phyloP scores from a whole-genome alignment of 2,888 invertebrate genomes.

The Drosophila rellima region DNA sequence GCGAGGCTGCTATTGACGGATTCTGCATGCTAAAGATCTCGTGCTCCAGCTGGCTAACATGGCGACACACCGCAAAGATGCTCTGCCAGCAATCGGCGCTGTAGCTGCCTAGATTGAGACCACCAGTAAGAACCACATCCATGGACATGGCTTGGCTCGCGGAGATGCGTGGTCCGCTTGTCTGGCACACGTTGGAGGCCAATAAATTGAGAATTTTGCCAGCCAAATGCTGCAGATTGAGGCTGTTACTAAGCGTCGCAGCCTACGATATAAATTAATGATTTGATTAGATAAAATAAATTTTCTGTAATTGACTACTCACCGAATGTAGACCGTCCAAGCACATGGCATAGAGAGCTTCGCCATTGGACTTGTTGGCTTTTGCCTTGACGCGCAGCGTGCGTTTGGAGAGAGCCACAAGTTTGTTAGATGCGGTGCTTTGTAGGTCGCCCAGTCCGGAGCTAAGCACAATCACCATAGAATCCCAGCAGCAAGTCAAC shows the following conservation, averaged over 20 bases:
- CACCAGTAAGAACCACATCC: conserved; percentile 94
- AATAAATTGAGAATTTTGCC: conserved; percentile 95
- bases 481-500: conserved; percentile 96
- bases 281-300: background rate
- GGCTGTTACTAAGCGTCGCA: conserved; percentile 94
- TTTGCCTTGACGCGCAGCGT: conserved; percentile 85
- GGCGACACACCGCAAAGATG: conserved; percentile 96
- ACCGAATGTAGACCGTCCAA: conserved; percentile 95
- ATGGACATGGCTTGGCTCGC: conserved; percentile 96
- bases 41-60: conserved; percentile 96
- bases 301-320: conserved; percentile 41
- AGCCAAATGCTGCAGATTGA: conserved; percentile 95
- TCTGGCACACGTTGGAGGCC: conserved; percentile 95
- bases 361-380: conserved; percentile 88
- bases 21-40: conserved; percentile 93
- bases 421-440: conserved; percentile 86
- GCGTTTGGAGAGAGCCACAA: conserved; percentile 88
- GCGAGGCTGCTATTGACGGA: conserved; percentile 83
- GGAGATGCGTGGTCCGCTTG: conserved; percentile 91
- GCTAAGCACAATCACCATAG: conserved; percentile 94
- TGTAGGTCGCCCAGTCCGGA: conserved; percentile 89
- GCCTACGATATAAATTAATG: conserved; percentile 87
- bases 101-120: conserved; percentile 96
- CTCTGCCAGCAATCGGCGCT: conserved; percentile 98
- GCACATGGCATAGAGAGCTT: conserved; percentile 93